Evolutionary conservation across 1,140 invertebrate genomes (phyloP).

Genomic region (Drosophila burlai): DNA sequence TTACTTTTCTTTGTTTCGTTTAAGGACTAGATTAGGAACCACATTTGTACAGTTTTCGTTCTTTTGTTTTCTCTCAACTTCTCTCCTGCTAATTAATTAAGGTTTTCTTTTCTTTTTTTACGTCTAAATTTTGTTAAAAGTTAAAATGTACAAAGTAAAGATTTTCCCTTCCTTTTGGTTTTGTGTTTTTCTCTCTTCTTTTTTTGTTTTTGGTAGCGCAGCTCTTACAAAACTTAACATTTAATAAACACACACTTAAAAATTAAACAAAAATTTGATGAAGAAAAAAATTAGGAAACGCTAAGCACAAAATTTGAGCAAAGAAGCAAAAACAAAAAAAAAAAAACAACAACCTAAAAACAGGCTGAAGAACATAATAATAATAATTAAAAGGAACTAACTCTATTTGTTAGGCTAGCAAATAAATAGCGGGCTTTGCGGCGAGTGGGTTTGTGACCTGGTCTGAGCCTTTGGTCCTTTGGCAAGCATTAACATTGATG

Average conservation of each 20-base stretch:
- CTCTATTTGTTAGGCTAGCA: constrained; percentile 29
- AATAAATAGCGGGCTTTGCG: constrained; percentile 34
- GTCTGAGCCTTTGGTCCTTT: constrained; percentile 18
- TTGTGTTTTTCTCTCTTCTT: background rate
- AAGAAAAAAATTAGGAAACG: background rate
- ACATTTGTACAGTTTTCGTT: constrained; percentile 83
- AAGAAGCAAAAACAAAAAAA: constrained; percentile 1
- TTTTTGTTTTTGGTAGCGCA: constrained; percentile 44
- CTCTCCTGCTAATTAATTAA: constrained; percentile 38
- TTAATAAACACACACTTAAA: constrained; percentile 12
- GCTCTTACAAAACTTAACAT: constrained; percentile 24
- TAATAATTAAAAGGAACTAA: constrained; percentile 5
- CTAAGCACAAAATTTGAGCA: background rate
- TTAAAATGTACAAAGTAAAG: constrained; percentile 68
- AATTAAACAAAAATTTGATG: background rate
- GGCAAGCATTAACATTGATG: constrained; percentile 45
- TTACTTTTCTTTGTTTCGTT: constrained; percentile 30
- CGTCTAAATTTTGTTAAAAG: constrained; percentile 51
- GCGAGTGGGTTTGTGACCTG: constrained; percentile 33
- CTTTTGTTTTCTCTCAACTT: constrained; percentile 50
- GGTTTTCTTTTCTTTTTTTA: constrained; percentile 9
- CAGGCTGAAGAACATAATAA: background rate
- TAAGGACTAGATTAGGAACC: constrained; percentile 85
- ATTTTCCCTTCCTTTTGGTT: constrained; percentile 12
- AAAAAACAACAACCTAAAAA: background rate